These are phyloP conservation scores for Pseudachorutes palmiensis DNA, from an alignment of 1,140 invertebrate species.

Conservation along the genomic window DNA sequence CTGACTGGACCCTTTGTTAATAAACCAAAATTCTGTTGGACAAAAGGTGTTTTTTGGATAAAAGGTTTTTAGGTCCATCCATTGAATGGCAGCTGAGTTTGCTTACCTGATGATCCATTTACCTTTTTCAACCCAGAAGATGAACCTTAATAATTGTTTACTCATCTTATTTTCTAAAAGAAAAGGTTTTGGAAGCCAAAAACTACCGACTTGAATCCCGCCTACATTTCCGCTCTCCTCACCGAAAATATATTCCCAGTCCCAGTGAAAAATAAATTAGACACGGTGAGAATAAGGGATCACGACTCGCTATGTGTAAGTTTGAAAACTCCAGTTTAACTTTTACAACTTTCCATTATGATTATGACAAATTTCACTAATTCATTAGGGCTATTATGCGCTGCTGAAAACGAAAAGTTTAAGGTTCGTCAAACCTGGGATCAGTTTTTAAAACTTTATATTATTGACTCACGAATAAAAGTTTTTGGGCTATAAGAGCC, in stretches of 20 bases:
- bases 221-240: background rate
- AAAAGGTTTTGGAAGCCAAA: background rate
- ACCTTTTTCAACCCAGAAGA: background rate
- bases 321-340: no score
- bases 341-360: no score
- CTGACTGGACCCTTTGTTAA: background rate
- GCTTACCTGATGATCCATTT: background rate
- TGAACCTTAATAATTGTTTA: background rate
- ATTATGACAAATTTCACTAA: no score
- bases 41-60: background rate
- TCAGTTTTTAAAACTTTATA: no score
- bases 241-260: no score
- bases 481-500: no score
- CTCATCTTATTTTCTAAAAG: constrained; percentile 3
- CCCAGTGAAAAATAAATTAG: no score
- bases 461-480: no score
- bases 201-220: background rate
- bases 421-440: background rate
- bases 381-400: no score
- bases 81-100: background rate
- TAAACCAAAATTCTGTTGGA: background rate
- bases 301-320: no score
- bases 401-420: background rate
- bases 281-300: no score
- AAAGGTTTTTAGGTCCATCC: background rate